These are phyloP conservation scores for Cotesia congregata DNA, from an alignment of 2,888 invertebrate species.

Conservation along the genomic window DNA sequence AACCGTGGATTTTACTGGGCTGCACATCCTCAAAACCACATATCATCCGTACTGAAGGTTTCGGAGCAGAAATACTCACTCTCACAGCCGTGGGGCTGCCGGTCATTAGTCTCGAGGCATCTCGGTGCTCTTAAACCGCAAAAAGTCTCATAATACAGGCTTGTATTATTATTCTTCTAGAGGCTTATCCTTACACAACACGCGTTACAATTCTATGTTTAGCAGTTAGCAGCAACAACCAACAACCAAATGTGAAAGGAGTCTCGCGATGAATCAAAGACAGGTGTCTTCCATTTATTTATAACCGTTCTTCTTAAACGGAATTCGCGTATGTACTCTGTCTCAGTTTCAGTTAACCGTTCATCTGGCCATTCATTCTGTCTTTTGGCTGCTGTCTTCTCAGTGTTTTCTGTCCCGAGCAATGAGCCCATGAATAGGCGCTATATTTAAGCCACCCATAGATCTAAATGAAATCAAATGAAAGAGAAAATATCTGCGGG, in stretches of 20 bases:
- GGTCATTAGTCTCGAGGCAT: background rate
- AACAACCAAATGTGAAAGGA: slow-evolving; percentile 21
- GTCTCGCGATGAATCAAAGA: slow-evolving; percentile 9
- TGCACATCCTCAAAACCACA: background rate
- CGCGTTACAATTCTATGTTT: background rate
- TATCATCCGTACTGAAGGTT: background rate
- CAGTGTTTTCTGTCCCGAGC: slow-evolving; percentile 3
- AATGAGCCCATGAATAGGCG: slow-evolving; percentile 31
- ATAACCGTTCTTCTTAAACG: slow-evolving; percentile 36
- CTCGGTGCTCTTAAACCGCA: background rate
- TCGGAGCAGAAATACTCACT: background rate
- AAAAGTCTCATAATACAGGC: background rate
- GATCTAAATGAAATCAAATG: background rate
- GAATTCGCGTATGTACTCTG: slow-evolving; percentile 14
- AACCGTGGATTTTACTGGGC: background rate
- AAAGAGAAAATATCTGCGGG: background rate
- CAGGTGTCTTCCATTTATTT: slow-evolving; percentile 25
- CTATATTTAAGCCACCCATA: slow-evolving; percentile 31
- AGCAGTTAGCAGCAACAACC: background rate
- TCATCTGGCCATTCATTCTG: slow-evolving; percentile 27
- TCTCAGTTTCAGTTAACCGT: slow-evolving; percentile 19
- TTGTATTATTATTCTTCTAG: background rate
- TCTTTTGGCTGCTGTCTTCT: background rate
- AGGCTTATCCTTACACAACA: background rate
- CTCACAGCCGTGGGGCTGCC: background rate